Percentiles rank a stretch among this genome's conserved stretches.
phyloP scores from a whole-genome alignment of 2,113 vertebrate genomes.

The Zosterops borbonicus region DNA sequence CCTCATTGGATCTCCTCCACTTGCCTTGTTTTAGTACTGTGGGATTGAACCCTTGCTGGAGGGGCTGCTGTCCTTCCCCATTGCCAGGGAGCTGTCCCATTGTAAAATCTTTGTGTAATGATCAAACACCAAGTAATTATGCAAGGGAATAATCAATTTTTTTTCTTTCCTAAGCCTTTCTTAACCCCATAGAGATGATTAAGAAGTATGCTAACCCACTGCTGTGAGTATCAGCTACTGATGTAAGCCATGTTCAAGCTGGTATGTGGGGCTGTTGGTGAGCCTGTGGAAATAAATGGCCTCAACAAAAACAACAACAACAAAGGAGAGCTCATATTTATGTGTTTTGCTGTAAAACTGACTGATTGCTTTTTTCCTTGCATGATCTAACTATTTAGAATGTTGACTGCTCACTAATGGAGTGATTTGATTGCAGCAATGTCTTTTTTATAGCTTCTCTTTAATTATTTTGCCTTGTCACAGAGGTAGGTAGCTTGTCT shows the following conservation, averaged over 20 bases:
- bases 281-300: not conserved
- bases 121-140: not conserved
- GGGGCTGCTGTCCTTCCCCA: not conserved
- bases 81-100: not conserved
- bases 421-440: conserved; percentile 59
- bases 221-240: not conserved
- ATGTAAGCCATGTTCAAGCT: not conserved
- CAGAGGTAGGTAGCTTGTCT: conserved; percentile 40
- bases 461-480: conserved; percentile 69
- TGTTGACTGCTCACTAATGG: conserved; percentile 44
- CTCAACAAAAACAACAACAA: not conserved
- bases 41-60: not conserved
- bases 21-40: not conserved
- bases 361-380: conserved; percentile 44
- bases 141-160: not conserved
- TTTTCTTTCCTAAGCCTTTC: not conserved
- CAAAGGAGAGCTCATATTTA: not conserved
- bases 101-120: too few relatives aligned
- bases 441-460: conserved; percentile 63
- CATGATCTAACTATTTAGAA: not conserved
- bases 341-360: conserved; percentile 2
- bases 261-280: not conserved
- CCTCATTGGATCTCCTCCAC: not conserved
- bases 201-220: not conserved
- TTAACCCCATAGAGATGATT: not conserved